Evolutionary conservation across 2,797 vertebrate genomes (phyloP).

Genomic region (Avahi laniger): DNA sequence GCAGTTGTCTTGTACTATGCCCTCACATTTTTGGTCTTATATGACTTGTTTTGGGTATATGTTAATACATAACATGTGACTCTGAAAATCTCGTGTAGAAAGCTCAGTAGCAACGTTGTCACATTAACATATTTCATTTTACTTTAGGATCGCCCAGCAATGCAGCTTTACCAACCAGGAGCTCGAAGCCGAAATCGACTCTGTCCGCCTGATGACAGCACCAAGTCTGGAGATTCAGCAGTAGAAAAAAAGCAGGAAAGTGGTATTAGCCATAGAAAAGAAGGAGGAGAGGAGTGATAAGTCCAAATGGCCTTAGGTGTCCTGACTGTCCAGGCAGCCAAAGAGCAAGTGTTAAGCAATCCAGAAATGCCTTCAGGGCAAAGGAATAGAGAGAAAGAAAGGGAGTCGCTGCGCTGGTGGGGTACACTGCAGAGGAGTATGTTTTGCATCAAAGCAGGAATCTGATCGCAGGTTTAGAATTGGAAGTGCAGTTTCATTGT

Average conservation of each 20-base stretch:
- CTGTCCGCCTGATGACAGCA: constrained; percentile 84
- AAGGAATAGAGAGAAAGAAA: constrained; percentile 82
- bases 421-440: constrained; percentile 75
- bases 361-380: constrained; percentile 93
- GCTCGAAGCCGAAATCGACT: constrained; percentile 91
- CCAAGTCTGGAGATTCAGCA: constrained; percentile 84
- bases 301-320: constrained; percentile 78
- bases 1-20: background rate
- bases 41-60: background rate
- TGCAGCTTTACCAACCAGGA: constrained; percentile 98
- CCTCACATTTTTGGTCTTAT: background rate
- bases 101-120: background rate
- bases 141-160: constrained; percentile 96
- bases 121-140: constrained; percentile 60
- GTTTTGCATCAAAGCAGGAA: constrained; percentile 79
- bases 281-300: constrained; percentile 90
- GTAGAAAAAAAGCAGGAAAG: constrained; percentile 89
- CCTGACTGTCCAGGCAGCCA: constrained; percentile 87
- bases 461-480: constrained; percentile 80
- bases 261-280: constrained; percentile 88
- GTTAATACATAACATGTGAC: background rate
- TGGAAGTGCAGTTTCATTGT: constrained; percentile 80
- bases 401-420: constrained; percentile 81
- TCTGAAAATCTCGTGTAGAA: background rate
- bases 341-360: constrained; percentile 90